These are phyloP conservation scores for Apocrypta bakeri DNA, from an alignment of 1,140 invertebrate genomes.

Conservation along the genomic window DNA sequence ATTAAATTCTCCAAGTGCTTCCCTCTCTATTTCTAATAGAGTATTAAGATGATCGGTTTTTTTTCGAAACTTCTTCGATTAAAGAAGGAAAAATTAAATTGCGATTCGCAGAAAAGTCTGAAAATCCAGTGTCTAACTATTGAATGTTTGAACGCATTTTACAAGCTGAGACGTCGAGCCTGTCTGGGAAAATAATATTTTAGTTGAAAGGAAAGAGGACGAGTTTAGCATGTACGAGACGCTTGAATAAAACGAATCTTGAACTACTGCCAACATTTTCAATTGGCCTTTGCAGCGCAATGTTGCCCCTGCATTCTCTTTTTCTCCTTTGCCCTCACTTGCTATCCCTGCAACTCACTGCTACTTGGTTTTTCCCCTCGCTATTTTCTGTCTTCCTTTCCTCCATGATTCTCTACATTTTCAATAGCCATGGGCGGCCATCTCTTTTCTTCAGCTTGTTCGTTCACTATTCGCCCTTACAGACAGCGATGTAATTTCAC, in stretches of 20 bases:
- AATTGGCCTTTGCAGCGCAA: constrained; percentile 60
- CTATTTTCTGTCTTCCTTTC: too few species aligned
- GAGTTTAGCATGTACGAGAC: constrained; percentile 63
- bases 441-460: neutral
- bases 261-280: constrained; percentile 69
- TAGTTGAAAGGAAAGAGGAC: constrained; percentile 48
- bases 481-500: constrained; percentile 61
- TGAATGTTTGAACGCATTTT: too few species aligned
- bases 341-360: neutral
- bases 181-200: constrained; percentile 60
- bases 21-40: too few species aligned
- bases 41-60: too few species aligned
- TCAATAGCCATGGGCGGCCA: neutral
- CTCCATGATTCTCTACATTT: neutral
- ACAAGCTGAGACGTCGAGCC: constrained; percentile 53
- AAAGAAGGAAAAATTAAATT: too few species aligned
- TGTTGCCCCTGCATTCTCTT: constrained; percentile 25
- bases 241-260: constrained; percentile 64
- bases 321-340: constrained; percentile 33
- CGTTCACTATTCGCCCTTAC: constrained; percentile 10
- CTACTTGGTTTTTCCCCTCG: neutral
- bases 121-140: constrained; percentile 2
- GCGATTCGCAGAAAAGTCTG: too few species aligned
- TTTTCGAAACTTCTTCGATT: too few species aligned
- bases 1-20: too few species aligned